Percentiles rank a stretch among this genome's conserved stretches.
phyloP scores from a whole-genome alignment of 2,797 vertebrate genomes.

The Micrastur ruficollis region DNA sequence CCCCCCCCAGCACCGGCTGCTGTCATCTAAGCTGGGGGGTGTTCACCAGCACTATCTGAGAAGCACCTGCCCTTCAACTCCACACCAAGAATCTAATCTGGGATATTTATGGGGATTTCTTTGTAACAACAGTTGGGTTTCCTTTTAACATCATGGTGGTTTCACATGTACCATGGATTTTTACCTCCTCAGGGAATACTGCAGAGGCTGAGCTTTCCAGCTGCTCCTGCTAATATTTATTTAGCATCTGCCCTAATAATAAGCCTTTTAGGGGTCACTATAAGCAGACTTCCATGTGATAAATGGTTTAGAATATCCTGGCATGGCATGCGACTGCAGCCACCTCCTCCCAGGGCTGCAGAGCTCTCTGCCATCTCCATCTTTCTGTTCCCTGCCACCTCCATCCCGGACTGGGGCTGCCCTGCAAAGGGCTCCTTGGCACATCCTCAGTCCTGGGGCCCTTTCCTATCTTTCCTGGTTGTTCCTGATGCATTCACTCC shows the following conservation, averaged over 20 bases:
- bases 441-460: background rate
- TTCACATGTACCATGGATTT: background rate
- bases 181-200: background rate
- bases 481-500: background rate
- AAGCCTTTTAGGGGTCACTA: background rate
- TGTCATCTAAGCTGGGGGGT: background rate
- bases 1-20: background rate
- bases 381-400: background rate
- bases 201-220: background rate
- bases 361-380: background rate
- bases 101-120: background rate
- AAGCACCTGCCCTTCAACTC: background rate
- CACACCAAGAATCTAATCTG: background rate
- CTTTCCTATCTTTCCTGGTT: background rate
- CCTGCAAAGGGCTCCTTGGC: background rate
- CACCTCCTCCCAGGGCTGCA: background rate
- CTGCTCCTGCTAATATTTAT: background rate
- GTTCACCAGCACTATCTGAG: background rate
- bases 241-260: background rate
- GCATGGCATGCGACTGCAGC: rapidly evolving
- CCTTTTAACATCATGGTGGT: background rate
- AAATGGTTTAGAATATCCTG: background rate
- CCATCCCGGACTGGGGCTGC: rapidly evolving
- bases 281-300: background rate
- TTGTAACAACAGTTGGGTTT: background rate